Evolutionary conservation across 2,797 vertebrate genomes (phyloP), one percentile per base, ranked within the genome.

Genomic region (Melopsittacus undulatus): DNA sequence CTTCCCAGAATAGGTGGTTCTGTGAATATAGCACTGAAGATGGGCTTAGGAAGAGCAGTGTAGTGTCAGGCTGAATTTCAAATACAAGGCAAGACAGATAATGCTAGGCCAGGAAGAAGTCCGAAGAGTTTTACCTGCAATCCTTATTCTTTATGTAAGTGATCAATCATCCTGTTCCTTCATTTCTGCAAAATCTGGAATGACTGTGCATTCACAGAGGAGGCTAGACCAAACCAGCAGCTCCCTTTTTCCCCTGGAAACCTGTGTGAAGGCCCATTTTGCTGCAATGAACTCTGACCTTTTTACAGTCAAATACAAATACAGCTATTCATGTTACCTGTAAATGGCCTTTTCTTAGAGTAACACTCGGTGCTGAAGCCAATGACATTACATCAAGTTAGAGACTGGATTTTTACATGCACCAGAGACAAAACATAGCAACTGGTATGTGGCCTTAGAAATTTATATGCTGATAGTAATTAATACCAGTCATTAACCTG

Each of bases 401-500:
- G 43, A 87, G 48, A 76, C 30, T 48, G 54, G 32, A 76, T 63
- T 90, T 93, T 90, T 22, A 91, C 40, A 56, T 52, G 56, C 24
- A 79, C 30, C 34, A 42, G 62, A 93, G 43, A 79, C 30, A 91
- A 86, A 91, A 77, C 23, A 72, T 3, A 91, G 46, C 68, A 74
- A 89, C 29, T 20, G 24, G 27, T 77, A 78, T 21, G 22, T 5
- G 0, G 38, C 21, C 74, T 84, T 82, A 74, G 67, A 89, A 87
- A 92, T 88, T 30, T 68, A n/a, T 56, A 64, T 38, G 40, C 14
- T 67, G 48, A 40, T 59, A 83, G 54, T 56, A 94, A 96, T 91
- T 94, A 96, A 92, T 51, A 86, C 42, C 42, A 69, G n/a, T 73
- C 94, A 78, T 90, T 96, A 96, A 92, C 67, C 70, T 89, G 40